A percentile compares a stretch with the other conserved stretches of the same genome.
Evolutionary conservation across 2,797 vertebrate genomes (phyloP).

Genomic region (Eulemur albifrons): DNA sequence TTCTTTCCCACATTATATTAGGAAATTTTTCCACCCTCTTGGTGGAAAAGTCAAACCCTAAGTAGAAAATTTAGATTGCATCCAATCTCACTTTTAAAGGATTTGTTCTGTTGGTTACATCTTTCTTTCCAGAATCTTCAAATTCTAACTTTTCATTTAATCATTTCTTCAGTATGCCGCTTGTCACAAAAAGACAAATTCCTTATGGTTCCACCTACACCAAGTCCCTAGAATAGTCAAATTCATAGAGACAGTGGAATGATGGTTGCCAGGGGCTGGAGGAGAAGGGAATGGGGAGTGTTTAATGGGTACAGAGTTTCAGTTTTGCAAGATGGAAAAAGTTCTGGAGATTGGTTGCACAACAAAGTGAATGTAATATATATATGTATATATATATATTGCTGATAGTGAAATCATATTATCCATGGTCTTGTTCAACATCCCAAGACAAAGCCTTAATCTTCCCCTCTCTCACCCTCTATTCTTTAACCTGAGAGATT

Average conservation of each 20-base stretch:
- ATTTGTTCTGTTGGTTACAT: neutral
- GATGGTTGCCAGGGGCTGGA: neutral
- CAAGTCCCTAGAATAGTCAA: neutral
- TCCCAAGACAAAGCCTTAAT: neutral
- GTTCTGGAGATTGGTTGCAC: neutral
- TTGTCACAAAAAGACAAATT: neutral
- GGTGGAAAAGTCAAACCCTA: neutral
- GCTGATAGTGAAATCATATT: neutral
- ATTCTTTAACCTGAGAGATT: neutral
- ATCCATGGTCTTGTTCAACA: neutral
- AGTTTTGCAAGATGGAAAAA: neutral
- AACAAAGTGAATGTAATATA: neutral
- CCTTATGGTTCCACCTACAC: neutral
- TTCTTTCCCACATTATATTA: neutral
- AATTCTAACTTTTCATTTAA: neutral
- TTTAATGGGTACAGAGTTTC: neutral
- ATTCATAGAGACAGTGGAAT: neutral
- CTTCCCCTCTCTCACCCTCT: neutral
- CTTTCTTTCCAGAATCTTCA: neutral
- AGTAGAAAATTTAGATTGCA: neutral
- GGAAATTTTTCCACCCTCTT: neutral
- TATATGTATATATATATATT: neutral
- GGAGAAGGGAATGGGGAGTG: neutral
- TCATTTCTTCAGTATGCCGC: neutral
- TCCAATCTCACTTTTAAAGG: neutral